phyloP scores from a whole-genome alignment of 1,140 invertebrate species.

The Scylla paramamosain region DNA sequence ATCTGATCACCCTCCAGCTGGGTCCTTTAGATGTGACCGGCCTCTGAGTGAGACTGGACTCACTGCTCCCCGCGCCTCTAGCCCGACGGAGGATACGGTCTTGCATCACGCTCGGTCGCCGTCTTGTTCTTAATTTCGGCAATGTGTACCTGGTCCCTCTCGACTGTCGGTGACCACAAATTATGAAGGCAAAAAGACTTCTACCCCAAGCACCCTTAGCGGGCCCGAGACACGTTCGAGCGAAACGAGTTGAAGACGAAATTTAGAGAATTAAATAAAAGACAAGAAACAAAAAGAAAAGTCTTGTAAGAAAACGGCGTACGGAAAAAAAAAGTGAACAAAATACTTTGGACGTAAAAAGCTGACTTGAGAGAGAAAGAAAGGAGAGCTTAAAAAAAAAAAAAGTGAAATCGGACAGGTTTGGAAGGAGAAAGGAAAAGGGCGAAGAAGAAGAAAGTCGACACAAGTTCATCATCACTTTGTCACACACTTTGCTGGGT shows the following conservation, averaged over 20 bases:
- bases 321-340: neutral
- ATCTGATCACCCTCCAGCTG: conserved; percentile 2
- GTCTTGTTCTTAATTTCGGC: conserved; percentile 46
- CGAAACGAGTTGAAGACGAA: neutral
- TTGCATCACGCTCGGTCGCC: conserved; percentile 17
- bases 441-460: neutral
- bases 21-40: conserved; percentile 11
- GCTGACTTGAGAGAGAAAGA: neutral
- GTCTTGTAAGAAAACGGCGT: neutral
- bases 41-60: neutral
- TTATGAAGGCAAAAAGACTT: conserved; percentile 39
- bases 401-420: conserved; percentile 22
- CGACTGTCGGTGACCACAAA: conserved; percentile 42
- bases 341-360: neutral
- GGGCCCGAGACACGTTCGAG: neutral
- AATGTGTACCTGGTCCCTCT: conserved; percentile 14
- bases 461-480: neutral
- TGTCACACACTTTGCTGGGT: neutral
- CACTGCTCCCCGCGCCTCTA: neutral
- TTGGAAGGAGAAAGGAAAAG: conserved; percentile 1
- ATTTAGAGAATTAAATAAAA: neutral
- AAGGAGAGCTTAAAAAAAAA: neutral
- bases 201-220: conserved; percentile 37
- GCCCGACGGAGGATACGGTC: neutral
- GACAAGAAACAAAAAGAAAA: neutral